These are phyloP conservation scores for Cerceris ruficornis DNA, from an alignment of 2,888 invertebrate species.

Conservation along the genomic window DNA sequence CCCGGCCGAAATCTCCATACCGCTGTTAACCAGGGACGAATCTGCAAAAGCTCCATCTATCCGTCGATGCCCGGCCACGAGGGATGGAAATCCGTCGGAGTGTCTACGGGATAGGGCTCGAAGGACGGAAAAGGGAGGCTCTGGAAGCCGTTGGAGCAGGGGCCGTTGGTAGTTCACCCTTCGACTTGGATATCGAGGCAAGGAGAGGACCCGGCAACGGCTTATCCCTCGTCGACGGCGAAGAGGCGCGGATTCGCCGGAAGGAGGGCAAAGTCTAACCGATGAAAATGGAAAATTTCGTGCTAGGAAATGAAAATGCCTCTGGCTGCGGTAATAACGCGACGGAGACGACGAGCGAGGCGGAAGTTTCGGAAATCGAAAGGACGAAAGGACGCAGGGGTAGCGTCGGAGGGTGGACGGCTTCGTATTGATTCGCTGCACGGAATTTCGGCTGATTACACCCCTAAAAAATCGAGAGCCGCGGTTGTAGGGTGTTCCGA, in stretches of 20 bases:
- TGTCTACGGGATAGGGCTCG: slow-evolving; percentile 12
- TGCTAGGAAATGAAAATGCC: slow-evolving; percentile 71
- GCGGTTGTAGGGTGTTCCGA: no score
- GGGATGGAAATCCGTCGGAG: slow-evolving; percentile 19
- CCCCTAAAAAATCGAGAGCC: slow-evolving; percentile 33
- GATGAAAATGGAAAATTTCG: slow-evolving; percentile 69
- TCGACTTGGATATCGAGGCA: slow-evolving; percentile 42
- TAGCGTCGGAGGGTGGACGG: slow-evolving; percentile 22
- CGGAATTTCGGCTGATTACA: slow-evolving; percentile 66
- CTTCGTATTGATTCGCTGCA: slow-evolving; percentile 65
- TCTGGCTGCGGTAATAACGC: slow-evolving; percentile 67
- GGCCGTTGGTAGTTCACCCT: slow-evolving; percentile 1
- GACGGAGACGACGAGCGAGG: slow-evolving; percentile 61
- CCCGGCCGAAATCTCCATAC: slow-evolving; percentile 33
- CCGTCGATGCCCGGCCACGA: slow-evolving; percentile 20
- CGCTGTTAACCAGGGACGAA: slow-evolving; percentile 24
- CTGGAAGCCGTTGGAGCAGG: slow-evolving; percentile 18
- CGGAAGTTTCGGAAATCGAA: slow-evolving; percentile 63
- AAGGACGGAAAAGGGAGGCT: slow-evolving; percentile 3
- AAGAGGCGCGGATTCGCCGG: not conserved
- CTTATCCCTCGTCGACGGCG: slow-evolving; percentile 35
- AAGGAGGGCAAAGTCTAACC: slow-evolving; percentile 19
- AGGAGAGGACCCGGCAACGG: slow-evolving; percentile 17
- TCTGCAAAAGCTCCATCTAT: slow-evolving; percentile 9
- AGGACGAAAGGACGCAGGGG: slow-evolving; percentile 32